Evolutionary conservation across 2,888 invertebrate genomes (phyloP).

Genomic region (Tridacna gigas): DNA sequence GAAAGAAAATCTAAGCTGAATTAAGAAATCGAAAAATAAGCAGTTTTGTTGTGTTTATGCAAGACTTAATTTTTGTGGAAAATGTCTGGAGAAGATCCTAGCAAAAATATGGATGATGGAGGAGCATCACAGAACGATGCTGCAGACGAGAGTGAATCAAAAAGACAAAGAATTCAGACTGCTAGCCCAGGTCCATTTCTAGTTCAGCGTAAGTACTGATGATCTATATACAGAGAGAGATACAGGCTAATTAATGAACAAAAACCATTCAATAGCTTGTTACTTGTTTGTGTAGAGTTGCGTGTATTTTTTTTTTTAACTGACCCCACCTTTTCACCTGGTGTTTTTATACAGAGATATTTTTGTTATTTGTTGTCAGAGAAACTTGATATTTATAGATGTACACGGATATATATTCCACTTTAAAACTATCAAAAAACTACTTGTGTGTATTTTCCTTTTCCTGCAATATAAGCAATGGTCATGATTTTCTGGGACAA

Average conservation of each 20-base stretch:
- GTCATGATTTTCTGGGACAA: too few relatives aligned
- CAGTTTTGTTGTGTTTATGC: not conserved
- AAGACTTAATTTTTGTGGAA: not conserved
- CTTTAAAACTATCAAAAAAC: not conserved
- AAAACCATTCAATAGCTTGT: too few relatives aligned
- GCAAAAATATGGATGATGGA: constrained; percentile 35
- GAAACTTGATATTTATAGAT: too few relatives aligned
- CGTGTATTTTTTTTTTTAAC: too few relatives aligned
- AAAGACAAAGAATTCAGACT: constrained; percentile 68
- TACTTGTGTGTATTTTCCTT: too few relatives aligned
- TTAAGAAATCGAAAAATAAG: not conserved
- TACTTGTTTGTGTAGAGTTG: too few relatives aligned
- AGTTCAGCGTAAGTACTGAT: constrained; percentile 52
- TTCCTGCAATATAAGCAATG: too few relatives aligned
- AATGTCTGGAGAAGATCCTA: constrained; percentile 50
- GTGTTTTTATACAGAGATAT: too few relatives aligned
- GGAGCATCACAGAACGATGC: constrained; percentile 52
- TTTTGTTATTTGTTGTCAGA: too few relatives aligned
- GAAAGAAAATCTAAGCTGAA: not conserved
- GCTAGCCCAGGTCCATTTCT: constrained; percentile 71
- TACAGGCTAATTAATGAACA: too few relatives aligned
- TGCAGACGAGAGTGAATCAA: constrained; percentile 61
- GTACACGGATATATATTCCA: too few relatives aligned
- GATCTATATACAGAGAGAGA: not conserved
- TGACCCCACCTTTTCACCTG: too few relatives aligned